Evolutionary conservation across 2,797 vertebrate genomes (phyloP), one percentile per base, ranked within the genome.

Genomic region (Cirrhinus molitorella): DNA sequence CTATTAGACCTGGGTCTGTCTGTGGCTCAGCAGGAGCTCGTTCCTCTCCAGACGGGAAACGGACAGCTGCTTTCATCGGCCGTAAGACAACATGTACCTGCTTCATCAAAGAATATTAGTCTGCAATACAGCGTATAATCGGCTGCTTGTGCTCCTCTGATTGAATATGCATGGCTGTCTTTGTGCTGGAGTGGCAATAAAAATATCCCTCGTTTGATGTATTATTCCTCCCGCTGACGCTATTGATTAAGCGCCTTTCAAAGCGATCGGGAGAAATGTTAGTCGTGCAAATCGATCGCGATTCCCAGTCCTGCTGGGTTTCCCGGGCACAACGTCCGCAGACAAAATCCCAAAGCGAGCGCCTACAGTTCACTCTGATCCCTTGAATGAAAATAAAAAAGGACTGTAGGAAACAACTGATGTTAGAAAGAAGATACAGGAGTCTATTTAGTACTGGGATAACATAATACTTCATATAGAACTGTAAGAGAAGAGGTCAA

Each of bases 151-250:
- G 74, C 70, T 66, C 11, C 16, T 51, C 37, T 49, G n/a, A 43
- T 73, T 84, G 51, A 63, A 72, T 28, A 82, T 85, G 68, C 61
- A 79, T 59, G 71, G 19, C 8, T 19, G 78, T 76, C 68, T 80
- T 76, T 65, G 70, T 85, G 59, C 25, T 65, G 73, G 63, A 85
- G 86, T 57, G 71, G 28, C 78, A n/a, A 51, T 55, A 25, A 51
- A 73, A 75, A 80, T 40, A 45, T 61, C 67, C 34, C n/a, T 49
- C 37, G 63, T 72, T 85, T 87, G 80, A 87, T 87, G 45, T 78
- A 71, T 87, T 73, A 83, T 85, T 65, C 76, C 45, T 10, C 74
- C 75, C 7, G 80, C 80, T 66, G 75, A 80, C 43, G 34, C 34
- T 85, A 79, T 71, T 68, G 83, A 85, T 83, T 57, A 83, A 75